Conservation (phyloP, 2,888 invertebrate genomes). For the Camptogramma bilineatum region DNA sequence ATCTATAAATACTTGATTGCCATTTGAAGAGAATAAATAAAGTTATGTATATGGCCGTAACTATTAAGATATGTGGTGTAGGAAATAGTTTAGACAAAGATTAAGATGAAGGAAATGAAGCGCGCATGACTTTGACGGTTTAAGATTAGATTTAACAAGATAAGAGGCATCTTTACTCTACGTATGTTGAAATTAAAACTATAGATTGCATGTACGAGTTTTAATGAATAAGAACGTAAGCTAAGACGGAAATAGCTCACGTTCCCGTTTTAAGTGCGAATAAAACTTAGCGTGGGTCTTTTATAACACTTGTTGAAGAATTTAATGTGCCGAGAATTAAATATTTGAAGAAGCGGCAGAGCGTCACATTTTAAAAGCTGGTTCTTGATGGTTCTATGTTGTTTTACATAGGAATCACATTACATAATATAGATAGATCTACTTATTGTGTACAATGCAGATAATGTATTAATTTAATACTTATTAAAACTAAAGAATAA, state of each 20-base stretch:
- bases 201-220: neutral
- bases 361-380: too few species aligned
- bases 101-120: neutral
- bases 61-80: conserved; percentile 1
- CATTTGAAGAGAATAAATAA: conserved; percentile 4
- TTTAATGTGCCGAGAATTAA: neutral
- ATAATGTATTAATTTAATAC: too few species aligned
- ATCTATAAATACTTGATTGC: conserved; percentile 22
- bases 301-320: neutral
- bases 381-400: too few species aligned
- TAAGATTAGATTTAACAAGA: neutral
- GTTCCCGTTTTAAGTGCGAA: conserved; percentile 23
- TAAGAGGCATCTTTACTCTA: neutral
- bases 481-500: neutral
- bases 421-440: too few species aligned
- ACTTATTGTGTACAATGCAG: too few species aligned
- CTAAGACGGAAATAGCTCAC: conserved; percentile 20
- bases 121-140: neutral
- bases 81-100: conserved; percentile 14
- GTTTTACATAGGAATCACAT: too few species aligned
- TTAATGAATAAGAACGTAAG: conserved; percentile 12
- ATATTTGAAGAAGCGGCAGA: neutral
- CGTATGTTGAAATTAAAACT: neutral
- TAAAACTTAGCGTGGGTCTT: conserved; percentile 28
- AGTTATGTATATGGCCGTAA: neutral